A percentile compares a stretch with the other conserved stretches of the same genome.
Evolutionary conservation across 2,888 invertebrate species (phyloP).

Genomic region (Troides aeacus): DNA sequence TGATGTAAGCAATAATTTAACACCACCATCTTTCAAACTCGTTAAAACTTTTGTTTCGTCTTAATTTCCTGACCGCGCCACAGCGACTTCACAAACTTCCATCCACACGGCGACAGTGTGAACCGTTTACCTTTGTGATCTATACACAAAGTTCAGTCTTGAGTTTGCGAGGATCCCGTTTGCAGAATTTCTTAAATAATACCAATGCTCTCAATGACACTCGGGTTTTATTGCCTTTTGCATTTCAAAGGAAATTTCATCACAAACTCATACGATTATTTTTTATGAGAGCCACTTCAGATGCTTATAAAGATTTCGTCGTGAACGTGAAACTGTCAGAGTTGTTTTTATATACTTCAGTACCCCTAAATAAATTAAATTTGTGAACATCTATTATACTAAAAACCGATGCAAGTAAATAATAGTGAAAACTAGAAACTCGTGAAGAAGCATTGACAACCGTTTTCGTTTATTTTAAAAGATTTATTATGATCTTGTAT

Average conservation of each 20-base stretch:
- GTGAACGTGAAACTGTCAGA: too few relatives aligned
- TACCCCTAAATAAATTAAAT: too few relatives aligned
- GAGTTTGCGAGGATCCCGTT: not conserved
- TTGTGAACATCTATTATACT: too few relatives aligned
- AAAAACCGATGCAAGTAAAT: too few relatives aligned
- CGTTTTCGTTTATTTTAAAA: too few relatives aligned
- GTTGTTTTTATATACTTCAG: too few relatives aligned
- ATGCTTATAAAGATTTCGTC: not conserved
- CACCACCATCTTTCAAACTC: not conserved
- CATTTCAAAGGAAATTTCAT: not conserved
- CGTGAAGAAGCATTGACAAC: too few relatives aligned
- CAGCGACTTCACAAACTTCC: not conserved
- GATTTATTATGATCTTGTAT: too few relatives aligned
- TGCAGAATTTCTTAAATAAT: not conserved
- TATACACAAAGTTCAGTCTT: not conserved
- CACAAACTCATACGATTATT: not conserved
- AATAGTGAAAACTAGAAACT: too few relatives aligned
- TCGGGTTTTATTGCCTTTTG: not conserved
- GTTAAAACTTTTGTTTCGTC: slow-evolving; percentile 5
- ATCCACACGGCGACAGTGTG: not conserved
- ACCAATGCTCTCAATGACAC: slow-evolving; percentile 1
- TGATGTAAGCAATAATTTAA: not conserved
- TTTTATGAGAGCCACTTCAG: not conserved
- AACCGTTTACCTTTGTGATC: not conserved
- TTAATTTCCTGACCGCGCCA: not conserved